Conservation (phyloP, 2,888 invertebrate species). For the Mesorhabditis spiculigera region DNA sequence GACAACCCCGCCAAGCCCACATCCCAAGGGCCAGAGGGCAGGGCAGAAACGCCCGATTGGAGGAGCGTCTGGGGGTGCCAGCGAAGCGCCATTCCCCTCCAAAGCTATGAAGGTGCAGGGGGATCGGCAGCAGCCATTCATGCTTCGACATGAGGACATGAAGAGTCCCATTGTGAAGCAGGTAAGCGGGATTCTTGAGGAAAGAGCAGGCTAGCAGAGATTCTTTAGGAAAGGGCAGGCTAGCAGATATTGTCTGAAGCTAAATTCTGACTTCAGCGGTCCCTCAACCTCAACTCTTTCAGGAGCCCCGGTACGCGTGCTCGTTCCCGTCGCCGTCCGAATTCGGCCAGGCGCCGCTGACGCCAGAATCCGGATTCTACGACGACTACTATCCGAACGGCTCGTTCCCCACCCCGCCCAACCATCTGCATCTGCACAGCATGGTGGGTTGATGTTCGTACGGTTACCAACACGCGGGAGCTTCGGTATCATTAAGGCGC, state of each 20-base stretch:
- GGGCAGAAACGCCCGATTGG: slow-evolving; percentile 12
- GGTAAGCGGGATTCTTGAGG: not conserved
- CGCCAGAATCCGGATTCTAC: slow-evolving; percentile 49
- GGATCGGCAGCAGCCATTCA: slow-evolving; percentile 19
- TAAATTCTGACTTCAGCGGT: not conserved
- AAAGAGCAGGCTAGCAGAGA: no score
- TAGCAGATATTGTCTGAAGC: no score
- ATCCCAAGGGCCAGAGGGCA: slow-evolving; percentile 12
- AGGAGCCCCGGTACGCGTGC: slow-evolving; percentile 20
- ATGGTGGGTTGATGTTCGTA: not conserved
- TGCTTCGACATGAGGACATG: not conserved
- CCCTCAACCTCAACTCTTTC: not conserved
- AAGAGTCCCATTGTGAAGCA: slow-evolving; percentile 1
- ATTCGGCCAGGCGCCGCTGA: slow-evolving; percentile 36
- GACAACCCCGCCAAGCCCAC: slow-evolving; percentile 9
- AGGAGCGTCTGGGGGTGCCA: slow-evolving; percentile 12
- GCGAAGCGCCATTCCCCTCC: slow-evolving; percentile 18
- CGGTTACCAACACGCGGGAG: no score
- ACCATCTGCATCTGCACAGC: slow-evolving; percentile 1
- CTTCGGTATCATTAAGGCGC: no score
- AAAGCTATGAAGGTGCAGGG: slow-evolving; percentile 27
- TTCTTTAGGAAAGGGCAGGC: no score
- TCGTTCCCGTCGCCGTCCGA: slow-evolving; percentile 45
- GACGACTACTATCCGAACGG: slow-evolving; percentile 33
- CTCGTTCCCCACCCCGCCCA: not conserved